These are phyloP conservation scores for Melolontha melolontha DNA, from an alignment of 2,888 invertebrate species.

Conservation along the genomic window DNA sequence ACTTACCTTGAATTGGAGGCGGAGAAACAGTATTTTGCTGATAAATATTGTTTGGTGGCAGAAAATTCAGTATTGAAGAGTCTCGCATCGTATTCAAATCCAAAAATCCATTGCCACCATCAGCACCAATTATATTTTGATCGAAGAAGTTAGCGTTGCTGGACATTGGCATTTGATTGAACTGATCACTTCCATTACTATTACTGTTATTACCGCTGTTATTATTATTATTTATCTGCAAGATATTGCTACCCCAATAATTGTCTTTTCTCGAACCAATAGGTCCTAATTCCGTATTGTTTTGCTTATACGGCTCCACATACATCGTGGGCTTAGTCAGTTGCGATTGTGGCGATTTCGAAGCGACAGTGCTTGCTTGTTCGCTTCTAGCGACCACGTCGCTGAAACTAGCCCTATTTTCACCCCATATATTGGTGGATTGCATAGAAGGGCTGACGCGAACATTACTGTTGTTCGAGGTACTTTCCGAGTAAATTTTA, in stretches of 20 bases:
- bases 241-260: slow-evolving; percentile 50
- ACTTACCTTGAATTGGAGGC: slow-evolving; percentile 36
- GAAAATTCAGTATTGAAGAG: slow-evolving; percentile 49
- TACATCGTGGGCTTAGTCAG: slow-evolving; percentile 61
- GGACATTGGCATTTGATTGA: no score
- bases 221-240: slow-evolving; percentile 48
- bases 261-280: slow-evolving; percentile 64
- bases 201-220: background rate
- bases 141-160: slow-evolving; percentile 38
- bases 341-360: slow-evolving; percentile 51
- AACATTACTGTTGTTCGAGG: slow-evolving; percentile 28
- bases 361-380: slow-evolving; percentile 50
- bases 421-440: slow-evolving; percentile 67
- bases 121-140: slow-evolving; percentile 52
- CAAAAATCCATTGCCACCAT: slow-evolving; percentile 53
- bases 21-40: slow-evolving; percentile 14
- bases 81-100: slow-evolving; percentile 48
- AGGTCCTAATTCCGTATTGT: slow-evolving; percentile 63
- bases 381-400: slow-evolving; percentile 72
- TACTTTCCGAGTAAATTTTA: slow-evolving; percentile 49
- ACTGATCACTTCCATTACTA: background rate
- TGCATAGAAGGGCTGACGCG: slow-evolving; percentile 55
- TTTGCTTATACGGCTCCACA: slow-evolving; percentile 62
- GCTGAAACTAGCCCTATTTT: slow-evolving; percentile 71
- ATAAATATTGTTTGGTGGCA: slow-evolving; percentile 42